phyloP scores from a whole-genome alignment of 1,140 invertebrate species.

The Atta texana region DNA sequence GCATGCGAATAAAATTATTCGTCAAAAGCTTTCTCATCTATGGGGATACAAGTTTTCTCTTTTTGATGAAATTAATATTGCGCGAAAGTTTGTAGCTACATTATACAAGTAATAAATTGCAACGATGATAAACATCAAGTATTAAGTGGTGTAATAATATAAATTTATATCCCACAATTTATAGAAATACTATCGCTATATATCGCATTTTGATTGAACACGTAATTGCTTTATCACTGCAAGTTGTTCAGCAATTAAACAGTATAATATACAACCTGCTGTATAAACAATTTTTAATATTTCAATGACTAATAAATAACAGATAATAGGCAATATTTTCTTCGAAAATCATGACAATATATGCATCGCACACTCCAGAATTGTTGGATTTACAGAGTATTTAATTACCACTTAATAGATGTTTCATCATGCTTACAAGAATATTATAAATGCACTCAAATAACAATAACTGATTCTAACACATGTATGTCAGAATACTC shows the following conservation, averaged over 20 bases:
- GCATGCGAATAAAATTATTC: neutral
- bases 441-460: conserved; percentile 10
- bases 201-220: conserved; percentile 7
- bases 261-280: neutral
- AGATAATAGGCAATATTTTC: conserved; percentile 30
- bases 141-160: conserved; percentile 22
- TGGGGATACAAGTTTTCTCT: neutral
- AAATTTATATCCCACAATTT: conserved; percentile 33
- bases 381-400: conserved; percentile 4
- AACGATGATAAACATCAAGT: conserved; percentile 3
- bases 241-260: conserved; percentile 1
- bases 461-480: neutral
- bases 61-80: neutral
- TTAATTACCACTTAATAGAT: conserved; percentile 43
- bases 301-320: conserved; percentile 27
- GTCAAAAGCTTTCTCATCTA: neutral
- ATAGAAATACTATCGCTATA: neutral
- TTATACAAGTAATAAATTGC: neutral
- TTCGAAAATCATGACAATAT: neutral
- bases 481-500: neutral
- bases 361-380: neutral
- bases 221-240: conserved; percentile 20
- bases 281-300: conserved; percentile 19
- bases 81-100: conserved; percentile 14
- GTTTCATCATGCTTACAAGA: neutral